A percentile compares a stretch with the other conserved stretches of the same genome.
These are phyloP conservation scores for Alouatta palliata DNA, from an alignment of 2,113 vertebrate genomes.

Conservation along the genomic window DNA sequence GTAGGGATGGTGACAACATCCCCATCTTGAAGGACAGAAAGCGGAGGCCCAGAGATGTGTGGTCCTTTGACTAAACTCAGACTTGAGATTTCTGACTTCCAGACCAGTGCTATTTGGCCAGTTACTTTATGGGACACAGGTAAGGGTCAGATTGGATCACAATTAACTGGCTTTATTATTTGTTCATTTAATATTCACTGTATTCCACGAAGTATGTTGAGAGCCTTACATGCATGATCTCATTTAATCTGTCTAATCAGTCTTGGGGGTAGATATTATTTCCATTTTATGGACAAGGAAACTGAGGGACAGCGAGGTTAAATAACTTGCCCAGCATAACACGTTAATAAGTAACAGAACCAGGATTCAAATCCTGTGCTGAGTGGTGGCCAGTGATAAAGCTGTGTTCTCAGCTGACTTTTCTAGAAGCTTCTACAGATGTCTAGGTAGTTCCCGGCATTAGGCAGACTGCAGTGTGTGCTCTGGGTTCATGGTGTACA, in stretches of 20 bases:
- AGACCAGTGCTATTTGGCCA: background rate
- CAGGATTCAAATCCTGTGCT: slow-evolving; percentile 11
- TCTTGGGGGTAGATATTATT: background rate
- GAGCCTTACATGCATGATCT: background rate
- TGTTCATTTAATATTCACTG: background rate
- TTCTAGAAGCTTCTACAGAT: background rate
- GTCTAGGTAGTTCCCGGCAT: background rate
- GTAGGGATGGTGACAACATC: background rate
- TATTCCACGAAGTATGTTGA: background rate
- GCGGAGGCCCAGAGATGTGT: background rate
- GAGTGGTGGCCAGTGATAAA: background rate
- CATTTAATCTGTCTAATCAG: background rate
- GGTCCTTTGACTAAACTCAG: background rate
- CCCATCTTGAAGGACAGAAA: background rate
- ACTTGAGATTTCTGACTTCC: background rate
- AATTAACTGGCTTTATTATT: background rate
- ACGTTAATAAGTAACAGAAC: background rate
- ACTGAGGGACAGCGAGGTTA: background rate
- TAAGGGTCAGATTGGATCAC: background rate
- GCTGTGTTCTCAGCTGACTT: background rate
- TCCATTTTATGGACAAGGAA: background rate
- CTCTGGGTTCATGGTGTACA: background rate
- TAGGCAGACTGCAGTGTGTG: background rate
- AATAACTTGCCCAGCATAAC: background rate
- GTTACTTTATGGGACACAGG: background rate